Percentiles rank a stretch among this genome's conserved stretches.
These are phyloP conservation scores for Polydrusus pterygomalis DNA, from an alignment of 2,888 invertebrate species.

Conservation along the genomic window DNA sequence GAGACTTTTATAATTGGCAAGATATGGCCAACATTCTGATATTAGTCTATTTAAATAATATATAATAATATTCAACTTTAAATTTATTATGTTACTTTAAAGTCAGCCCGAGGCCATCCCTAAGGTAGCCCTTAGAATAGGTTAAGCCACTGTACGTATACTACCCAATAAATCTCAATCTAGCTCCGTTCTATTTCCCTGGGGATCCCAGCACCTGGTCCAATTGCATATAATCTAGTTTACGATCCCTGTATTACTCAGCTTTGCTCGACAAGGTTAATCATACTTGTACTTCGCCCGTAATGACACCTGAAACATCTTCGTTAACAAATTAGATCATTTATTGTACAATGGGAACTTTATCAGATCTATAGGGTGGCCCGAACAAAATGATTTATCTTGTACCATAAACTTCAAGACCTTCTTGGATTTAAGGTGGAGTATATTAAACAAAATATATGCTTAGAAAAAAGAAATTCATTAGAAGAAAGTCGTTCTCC, in stretches of 20 bases:
- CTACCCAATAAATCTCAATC: neutral
- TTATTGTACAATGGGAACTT: neutral
- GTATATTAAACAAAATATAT: no score
- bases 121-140: neutral
- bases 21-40: no score
- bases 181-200: neutral
- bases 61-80: no score
- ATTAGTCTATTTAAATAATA: no score
- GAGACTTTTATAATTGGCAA: no score
- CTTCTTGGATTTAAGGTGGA: no score
- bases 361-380: neutral
- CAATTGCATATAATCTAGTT: conserved; percentile 20
- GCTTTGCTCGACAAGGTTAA: conserved; percentile 7
- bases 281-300: neutral
- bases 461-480: no score
- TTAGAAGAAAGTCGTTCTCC: no score
- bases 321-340: neutral
- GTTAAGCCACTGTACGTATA: neutral
- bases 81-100: no score
- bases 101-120: no score
- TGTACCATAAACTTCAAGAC: no score
- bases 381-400: no score
- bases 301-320: conserved; percentile 8
- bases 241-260: conserved; percentile 15
- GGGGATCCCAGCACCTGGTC: neutral